Base-by-base conservation (phyloP, 2,888 invertebrate species). In the Eupeodes latifasciatus region DNA sequence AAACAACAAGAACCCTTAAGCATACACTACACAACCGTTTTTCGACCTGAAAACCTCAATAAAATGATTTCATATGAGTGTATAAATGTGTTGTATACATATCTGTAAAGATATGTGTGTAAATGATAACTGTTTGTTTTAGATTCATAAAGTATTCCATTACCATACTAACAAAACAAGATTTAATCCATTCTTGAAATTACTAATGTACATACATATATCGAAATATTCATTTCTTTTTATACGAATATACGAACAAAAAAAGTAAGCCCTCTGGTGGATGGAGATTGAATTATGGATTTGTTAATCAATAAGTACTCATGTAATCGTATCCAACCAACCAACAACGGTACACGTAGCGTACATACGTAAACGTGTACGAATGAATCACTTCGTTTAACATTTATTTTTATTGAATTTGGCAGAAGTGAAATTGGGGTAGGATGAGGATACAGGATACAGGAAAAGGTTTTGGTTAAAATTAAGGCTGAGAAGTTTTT, bases 11-110 rank as follows among this genome's bases (percentile, higher is more conserved):
- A 12, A 44, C 44, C 36, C 64, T 64, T 40, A 55, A 59, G 47
- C 57, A 51, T 2, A 16, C 40, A 66, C n/a, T 9, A 51, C n/a
- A 10, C 64, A 19, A 55, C 27, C 27, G 47, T 10, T 72, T 71
- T 61, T 80, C 75, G 67, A 81, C 81, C 80, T 69, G 49, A n/a
- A 80, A 75, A 75, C 66, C 81, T 81, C 64, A 74, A 81, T 81
- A 66, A 62, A 12, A 57, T 64, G 36, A 34, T 47, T 55, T 51
- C 27, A 75, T 34, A 34, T 57, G 55, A 64, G 55, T 47, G 40
- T 40, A 40, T 40, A 40, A 27, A 34, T 59, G 6, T 59, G 34
- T 59, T 2, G 12, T 57, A 27, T 55, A 19, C 10, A 4, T 44
- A 3, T 44, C 1, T 44, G 44, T 44, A 10, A 44, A 10, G 61